Conservation (phyloP, 2,113 vertebrate species). For the Pseudolaguvia tuberculata region DNA sequence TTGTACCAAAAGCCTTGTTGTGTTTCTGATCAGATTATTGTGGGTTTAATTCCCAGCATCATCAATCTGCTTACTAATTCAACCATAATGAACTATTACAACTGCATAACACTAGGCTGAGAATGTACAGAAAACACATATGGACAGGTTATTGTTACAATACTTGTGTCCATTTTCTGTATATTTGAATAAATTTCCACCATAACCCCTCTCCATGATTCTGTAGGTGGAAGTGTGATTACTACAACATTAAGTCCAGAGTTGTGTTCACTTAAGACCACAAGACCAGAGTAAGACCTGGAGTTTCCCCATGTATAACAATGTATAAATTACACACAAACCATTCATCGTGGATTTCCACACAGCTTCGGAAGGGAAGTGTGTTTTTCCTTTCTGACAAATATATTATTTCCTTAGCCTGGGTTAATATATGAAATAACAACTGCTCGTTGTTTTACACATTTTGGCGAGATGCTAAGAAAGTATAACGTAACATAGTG, state of each 20-base stretch:
- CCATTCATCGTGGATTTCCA: slow-evolving; percentile 21
- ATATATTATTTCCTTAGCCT: slow-evolving; percentile 4
- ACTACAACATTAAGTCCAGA: not conserved
- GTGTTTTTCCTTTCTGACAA: slow-evolving; percentile 2
- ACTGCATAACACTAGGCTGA: too few species aligned
- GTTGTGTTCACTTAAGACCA: not conserved
- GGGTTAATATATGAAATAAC: not conserved
- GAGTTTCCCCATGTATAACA: slow-evolving; percentile 13
- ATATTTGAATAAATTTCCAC: not conserved
- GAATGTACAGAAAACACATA: too few species aligned
- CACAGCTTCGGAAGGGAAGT: not conserved
- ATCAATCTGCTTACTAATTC: too few species aligned
- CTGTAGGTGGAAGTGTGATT: not conserved
- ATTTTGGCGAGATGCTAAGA: not conserved
- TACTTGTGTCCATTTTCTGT: too few species aligned
- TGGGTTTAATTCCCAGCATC: too few species aligned
- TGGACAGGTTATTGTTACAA: too few species aligned
- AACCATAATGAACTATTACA: too few species aligned
- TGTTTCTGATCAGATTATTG: too few species aligned
- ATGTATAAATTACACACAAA: slow-evolving; percentile 7
- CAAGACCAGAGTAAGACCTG: not conserved
- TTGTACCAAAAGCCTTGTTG: too few species aligned
- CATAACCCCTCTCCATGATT: not conserved
- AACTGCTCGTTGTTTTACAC: not conserved
- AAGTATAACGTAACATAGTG: not conserved